phyloP scores from a whole-genome alignment of 2,797 vertebrate species.

The Sylvilagus floridanus region DNA sequence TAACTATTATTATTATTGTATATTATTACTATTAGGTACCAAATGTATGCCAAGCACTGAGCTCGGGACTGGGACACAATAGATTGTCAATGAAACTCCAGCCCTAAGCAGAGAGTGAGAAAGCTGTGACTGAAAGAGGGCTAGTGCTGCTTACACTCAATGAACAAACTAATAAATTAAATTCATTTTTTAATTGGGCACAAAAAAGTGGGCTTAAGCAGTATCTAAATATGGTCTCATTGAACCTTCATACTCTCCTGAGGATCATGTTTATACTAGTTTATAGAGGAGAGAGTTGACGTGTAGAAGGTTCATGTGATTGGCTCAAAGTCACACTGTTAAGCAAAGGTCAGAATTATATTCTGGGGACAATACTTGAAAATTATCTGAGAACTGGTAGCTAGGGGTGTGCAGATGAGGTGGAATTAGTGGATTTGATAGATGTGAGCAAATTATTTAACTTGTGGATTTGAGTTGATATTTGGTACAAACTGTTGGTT shows the following conservation, averaged over 20 bases:
- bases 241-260: background rate
- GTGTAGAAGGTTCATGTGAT: background rate
- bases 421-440: background rate
- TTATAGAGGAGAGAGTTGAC: background rate
- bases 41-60: background rate
- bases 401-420: background rate
- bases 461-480: background rate
- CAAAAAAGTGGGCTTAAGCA: background rate
- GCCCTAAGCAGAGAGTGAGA: background rate
- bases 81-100: background rate
- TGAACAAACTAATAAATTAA: constrained; percentile 8
- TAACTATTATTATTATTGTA: background rate
- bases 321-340: background rate
- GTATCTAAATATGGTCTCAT: background rate
- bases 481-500: background rate
- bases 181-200: background rate
- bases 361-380: background rate
- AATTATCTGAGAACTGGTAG: background rate
- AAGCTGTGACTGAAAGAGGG: background rate
- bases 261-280: background rate
- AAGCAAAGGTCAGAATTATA: background rate
- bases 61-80: background rate
- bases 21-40: background rate
- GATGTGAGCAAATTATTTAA: background rate
- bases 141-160: background rate